A percentile compares a stretch with the other conserved stretches of the same genome.
Conservation (phyloP, 2,113 vertebrate genomes). For the Tympanuchus pallidicinctus region DNA sequence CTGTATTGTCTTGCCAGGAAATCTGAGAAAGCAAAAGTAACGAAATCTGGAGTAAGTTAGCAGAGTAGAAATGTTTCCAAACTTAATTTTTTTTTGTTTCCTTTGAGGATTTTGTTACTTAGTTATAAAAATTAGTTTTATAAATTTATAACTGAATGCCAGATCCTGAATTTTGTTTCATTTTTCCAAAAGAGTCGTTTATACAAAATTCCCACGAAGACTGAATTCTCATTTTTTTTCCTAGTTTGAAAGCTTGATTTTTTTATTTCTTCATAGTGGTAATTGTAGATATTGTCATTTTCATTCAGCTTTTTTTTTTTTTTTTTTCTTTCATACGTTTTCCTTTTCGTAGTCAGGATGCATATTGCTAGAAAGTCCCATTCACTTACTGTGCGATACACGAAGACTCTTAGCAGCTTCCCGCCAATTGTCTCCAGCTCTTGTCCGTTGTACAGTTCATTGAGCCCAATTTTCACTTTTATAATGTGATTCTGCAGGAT, state of each 20-base stretch:
- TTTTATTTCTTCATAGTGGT: background rate
- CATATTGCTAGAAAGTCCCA: background rate
- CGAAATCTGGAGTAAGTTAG: background rate
- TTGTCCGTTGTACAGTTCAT: slow-evolving; percentile 93
- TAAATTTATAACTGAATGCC: background rate
- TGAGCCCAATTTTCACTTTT: slow-evolving; percentile 89
- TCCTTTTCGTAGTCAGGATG: background rate
- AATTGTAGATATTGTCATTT: background rate
- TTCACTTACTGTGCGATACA: slow-evolving; percentile 93
- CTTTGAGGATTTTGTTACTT: background rate
- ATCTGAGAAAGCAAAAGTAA: background rate
- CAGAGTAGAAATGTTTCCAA: background rate
- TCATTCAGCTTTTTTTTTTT: background rate
- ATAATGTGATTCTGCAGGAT: slow-evolving; percentile 94
- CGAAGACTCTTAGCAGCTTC: slow-evolving; percentile 90
- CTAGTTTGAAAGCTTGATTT: background rate
- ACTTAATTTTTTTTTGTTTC: background rate
- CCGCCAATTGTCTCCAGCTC: slow-evolving; percentile 91
- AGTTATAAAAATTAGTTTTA: background rate
- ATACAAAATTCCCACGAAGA: background rate
- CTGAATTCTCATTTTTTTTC: background rate
- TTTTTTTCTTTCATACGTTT: background rate
- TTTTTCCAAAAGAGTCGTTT: background rate
- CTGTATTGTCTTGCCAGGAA: background rate
- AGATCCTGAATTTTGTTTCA: background rate